Percentiles rank a stretch among this genome's conserved stretches.
phyloP scores from a whole-genome alignment of 2,888 invertebrate species.

The Sinodicranocentrus sp. region DNA sequence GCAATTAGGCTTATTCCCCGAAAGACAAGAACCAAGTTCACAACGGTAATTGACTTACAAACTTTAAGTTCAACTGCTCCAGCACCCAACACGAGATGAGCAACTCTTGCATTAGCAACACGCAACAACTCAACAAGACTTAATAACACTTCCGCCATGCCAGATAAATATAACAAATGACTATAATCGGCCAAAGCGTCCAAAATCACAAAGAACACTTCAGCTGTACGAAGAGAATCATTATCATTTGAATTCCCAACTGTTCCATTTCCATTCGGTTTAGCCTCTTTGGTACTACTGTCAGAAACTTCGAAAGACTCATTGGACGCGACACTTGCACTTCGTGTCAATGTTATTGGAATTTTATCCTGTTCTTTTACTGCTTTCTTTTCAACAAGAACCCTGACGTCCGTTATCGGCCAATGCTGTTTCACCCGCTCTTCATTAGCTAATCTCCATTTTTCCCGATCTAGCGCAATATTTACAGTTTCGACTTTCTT shows the following conservation, averaged over 20 bases:
- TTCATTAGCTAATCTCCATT: constrained; percentile 73
- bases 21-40: constrained; percentile 92
- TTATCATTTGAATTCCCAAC: neutral
- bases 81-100: constrained; percentile 96
- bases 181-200: constrained; percentile 74
- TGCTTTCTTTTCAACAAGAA: constrained; percentile 63
- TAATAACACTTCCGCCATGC: constrained; percentile 74
- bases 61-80: constrained; percentile 97
- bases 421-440: constrained; percentile 72
- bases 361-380: constrained; percentile 20
- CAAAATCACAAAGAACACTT: constrained; percentile 76
- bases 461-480: constrained; percentile 74
- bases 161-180: constrained; percentile 74
- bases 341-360: constrained; percentile 8
- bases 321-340: constrained; percentile 48
- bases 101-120: constrained; percentile 92
- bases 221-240: constrained; percentile 69
- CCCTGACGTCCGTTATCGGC: constrained; percentile 67
- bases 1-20: constrained; percentile 88
- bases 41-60: constrained; percentile 95
- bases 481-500: constrained; percentile 75
- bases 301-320: constrained; percentile 50
- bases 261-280: constrained; percentile 45
- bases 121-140: constrained; percentile 90
- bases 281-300: constrained; percentile 24